Percentiles rank a stretch among this genome's conserved stretches.
These are phyloP conservation scores for Eumerus sabulonum DNA, from an alignment of 2,888 invertebrate genomes.

Conservation along the genomic window DNA sequence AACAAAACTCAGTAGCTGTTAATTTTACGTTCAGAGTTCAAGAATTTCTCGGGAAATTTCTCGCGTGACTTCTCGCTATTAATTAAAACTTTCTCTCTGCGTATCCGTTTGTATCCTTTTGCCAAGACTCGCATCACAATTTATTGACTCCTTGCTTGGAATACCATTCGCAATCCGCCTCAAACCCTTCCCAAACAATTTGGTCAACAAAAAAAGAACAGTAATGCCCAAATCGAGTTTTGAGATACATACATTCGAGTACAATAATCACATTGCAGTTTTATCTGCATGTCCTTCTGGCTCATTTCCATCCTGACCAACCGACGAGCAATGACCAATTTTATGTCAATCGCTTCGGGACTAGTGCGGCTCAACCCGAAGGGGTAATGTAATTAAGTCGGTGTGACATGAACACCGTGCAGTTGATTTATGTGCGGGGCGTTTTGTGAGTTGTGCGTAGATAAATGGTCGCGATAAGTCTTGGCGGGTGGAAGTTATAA, in stretches of 20 bases:
- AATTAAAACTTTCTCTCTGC: slow-evolving; percentile 58
- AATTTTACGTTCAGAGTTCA: slow-evolving; percentile 45
- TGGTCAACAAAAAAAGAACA: slow-evolving; percentile 3
- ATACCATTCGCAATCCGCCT: not conserved
- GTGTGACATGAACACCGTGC: slow-evolving; percentile 29
- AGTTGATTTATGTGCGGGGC: slow-evolving; percentile 55
- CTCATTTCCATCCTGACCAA: slow-evolving; percentile 35
- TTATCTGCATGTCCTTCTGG: slow-evolving; percentile 21
- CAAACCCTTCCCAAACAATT: not conserved
- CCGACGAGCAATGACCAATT: slow-evolving; percentile 22
- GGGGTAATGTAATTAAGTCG: slow-evolving; percentile 46
- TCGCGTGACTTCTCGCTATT: slow-evolving; percentile 65
- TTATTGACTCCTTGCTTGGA: slow-evolving; percentile 42
- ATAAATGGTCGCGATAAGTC: slow-evolving; percentile 56
- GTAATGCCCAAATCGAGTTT: slow-evolving; percentile 34
- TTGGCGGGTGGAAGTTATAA: slow-evolving; percentile 38
- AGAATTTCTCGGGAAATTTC: slow-evolving; percentile 64
- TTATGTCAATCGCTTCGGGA: slow-evolving; percentile 31
- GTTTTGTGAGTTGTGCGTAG: slow-evolving; percentile 57
- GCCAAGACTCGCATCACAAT: slow-evolving; percentile 40
- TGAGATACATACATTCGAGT: slow-evolving; percentile 34
- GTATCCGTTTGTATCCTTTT: too few relatives aligned
- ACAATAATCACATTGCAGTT: slow-evolving; percentile 12
- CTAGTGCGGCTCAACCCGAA: not conserved
- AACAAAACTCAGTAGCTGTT: slow-evolving; percentile 23